Evolutionary conservation across 2,888 invertebrate genomes (phyloP).

Genomic region (Linnaemya tessellans): DNA sequence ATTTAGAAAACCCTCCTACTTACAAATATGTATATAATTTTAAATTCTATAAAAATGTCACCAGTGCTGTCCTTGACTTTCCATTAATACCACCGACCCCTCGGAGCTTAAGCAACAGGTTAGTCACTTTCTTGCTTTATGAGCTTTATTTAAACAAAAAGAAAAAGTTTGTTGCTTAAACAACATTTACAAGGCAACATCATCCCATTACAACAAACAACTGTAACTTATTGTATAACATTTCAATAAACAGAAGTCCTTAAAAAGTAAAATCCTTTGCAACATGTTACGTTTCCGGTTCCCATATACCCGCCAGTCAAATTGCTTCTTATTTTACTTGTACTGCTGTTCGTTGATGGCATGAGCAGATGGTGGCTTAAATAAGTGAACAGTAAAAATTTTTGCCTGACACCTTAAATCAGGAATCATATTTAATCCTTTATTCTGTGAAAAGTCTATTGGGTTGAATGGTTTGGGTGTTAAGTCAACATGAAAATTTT

Average conservation of each 20-base stretch:
- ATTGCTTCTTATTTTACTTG: neutral
- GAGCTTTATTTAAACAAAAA: conserved; percentile 12
- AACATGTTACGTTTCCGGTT: conserved; percentile 1
- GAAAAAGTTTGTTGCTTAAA: conserved; percentile 1
- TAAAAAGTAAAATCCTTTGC: neutral
- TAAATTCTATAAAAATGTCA: neutral
- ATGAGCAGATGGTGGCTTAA: neutral
- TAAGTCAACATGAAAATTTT: neutral
- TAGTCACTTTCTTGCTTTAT: neutral
- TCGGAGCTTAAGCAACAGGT: conserved; percentile 21
- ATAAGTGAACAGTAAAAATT: neutral
- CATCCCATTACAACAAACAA: neutral
- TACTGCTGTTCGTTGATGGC: neutral
- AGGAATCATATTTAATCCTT: neutral
- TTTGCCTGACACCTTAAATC: conserved; percentile 2
- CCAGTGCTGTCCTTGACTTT: neutral
- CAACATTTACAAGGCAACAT: conserved; percentile 4
- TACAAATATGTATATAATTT: no score
- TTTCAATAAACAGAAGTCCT: neutral
- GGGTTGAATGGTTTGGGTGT: neutral
- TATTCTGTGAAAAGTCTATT: no score
- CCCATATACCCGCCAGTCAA: neutral
- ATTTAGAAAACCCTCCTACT: no score
- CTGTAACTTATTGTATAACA: conserved; percentile 9
- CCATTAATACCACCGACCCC: neutral